These are phyloP conservation scores for Anolis apletophallus DNA, from an alignment of 2,797 vertebrate species.

Conservation along the genomic window DNA sequence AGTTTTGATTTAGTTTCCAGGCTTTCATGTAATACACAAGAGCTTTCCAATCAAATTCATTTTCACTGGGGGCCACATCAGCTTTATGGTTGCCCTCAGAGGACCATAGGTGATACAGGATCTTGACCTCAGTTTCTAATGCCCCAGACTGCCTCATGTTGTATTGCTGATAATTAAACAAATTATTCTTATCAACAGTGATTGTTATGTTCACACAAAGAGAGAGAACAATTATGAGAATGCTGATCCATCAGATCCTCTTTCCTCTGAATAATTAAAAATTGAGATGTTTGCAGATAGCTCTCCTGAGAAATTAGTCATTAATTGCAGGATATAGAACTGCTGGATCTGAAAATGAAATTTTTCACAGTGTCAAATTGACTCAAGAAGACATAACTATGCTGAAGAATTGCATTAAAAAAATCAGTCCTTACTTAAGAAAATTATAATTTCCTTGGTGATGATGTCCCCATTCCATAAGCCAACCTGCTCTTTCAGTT, in stretches of 20 bases:
- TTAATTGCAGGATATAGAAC: conserved; percentile 8
- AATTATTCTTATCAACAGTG: background rate
- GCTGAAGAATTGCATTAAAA: background rate
- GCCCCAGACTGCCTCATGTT: background rate
- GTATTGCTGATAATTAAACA: background rate
- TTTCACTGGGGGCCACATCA: no score
- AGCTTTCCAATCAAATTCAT: no score
- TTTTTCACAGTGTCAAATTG: background rate
- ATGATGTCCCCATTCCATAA: background rate
- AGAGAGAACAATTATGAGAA: background rate
- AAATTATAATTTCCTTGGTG: conserved; percentile 2
- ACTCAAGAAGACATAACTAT: background rate
- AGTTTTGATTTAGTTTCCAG: no score
- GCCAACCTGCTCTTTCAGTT: background rate
- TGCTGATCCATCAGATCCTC: background rate
- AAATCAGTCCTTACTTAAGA: conserved; percentile 15
- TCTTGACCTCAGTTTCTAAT: background rate
- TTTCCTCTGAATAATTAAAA: conserved; percentile 27
- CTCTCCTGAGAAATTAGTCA: background rate
- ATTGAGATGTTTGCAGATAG: background rate
- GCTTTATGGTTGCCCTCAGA: no score
- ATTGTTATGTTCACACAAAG: background rate
- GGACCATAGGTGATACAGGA: no score
- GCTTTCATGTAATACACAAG: no score
- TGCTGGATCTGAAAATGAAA: conserved; percentile 20